Conservation (phyloP, 2,888 invertebrate species). For the Octodonta nipae region DNA sequence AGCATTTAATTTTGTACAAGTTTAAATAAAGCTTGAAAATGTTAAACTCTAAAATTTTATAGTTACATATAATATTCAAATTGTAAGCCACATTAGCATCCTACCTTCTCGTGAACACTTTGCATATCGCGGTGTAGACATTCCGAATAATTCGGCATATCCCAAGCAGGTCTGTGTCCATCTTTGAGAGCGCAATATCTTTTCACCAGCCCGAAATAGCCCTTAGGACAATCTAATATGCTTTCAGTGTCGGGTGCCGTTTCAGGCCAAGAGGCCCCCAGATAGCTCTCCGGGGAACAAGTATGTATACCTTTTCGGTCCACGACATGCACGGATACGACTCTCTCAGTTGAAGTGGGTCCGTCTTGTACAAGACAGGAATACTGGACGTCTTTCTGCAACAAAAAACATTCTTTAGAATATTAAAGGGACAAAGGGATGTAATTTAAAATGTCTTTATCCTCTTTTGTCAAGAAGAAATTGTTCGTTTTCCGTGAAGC, state of each 20-base stretch:
- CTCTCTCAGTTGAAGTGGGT: conserved; percentile 39
- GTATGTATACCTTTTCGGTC: conserved; percentile 45
- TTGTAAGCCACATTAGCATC: too few relatives aligned
- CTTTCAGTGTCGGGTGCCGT: conserved; percentile 64
- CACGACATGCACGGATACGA: conserved; percentile 53
- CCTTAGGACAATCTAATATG: conserved; percentile 47
- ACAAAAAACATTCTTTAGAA: too few relatives aligned
- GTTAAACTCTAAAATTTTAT: too few relatives aligned
- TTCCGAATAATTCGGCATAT: conserved; percentile 59
- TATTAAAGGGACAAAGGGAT: too few relatives aligned
- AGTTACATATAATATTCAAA: too few relatives aligned
- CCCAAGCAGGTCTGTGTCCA: conserved; percentile 57
- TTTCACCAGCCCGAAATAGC: conserved; percentile 37
- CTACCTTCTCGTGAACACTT: conserved; percentile 15
- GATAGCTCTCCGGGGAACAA: conserved; percentile 43
- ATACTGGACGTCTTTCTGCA: conserved; percentile 53
- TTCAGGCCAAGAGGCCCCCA: conserved; percentile 48
- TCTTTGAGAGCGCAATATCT: conserved; percentile 48
- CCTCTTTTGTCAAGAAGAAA: too few relatives aligned
- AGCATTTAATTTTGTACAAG: too few relatives aligned
- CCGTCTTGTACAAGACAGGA: conserved; percentile 53
- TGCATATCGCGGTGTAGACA: conserved; percentile 38
- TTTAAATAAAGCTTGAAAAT: too few relatives aligned
- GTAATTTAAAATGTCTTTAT: too few relatives aligned
- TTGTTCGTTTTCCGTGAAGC: too few relatives aligned